Conservation (phyloP, 2,113 vertebrate species). For the Salvator merianae region DNA sequence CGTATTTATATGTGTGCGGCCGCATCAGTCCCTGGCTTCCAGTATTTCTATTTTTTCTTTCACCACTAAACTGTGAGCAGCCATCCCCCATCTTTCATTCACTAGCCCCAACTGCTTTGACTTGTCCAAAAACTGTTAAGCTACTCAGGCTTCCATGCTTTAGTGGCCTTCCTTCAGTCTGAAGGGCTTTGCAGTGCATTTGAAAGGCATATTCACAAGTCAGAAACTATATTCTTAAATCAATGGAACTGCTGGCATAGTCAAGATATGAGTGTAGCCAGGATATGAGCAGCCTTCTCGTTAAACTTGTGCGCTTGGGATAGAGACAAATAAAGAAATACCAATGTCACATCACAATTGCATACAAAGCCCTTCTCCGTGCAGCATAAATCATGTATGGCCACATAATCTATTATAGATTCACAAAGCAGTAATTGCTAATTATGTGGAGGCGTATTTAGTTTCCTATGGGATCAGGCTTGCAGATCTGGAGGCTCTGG, state of each 20-base stretch:
- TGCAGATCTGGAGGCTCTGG: conserved; percentile 21
- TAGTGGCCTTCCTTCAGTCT: background rate
- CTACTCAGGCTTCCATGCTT: background rate
- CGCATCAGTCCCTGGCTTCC: background rate
- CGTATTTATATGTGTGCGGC: background rate
- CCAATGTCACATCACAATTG: conserved; percentile 21
- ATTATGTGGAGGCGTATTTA: conserved; percentile 35
- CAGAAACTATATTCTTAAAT: conserved; percentile 24
- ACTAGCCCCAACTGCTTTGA: background rate
- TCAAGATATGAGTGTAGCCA: conserved; percentile 38
- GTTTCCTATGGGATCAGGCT: conserved; percentile 43
- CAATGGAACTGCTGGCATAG: background rate
- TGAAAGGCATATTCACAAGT: conserved; percentile 7
- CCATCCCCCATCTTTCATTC: background rate
- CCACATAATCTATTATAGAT: conserved; percentile 50
- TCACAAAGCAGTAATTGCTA: conserved; percentile 46
- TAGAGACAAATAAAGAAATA: conserved; percentile 44
- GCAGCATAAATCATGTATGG: conserved; percentile 65
- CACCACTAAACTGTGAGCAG: background rate
- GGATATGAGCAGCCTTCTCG: conserved; percentile 47
- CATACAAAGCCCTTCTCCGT: conserved; percentile 37
- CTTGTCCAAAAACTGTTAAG: background rate
- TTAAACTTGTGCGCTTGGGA: conserved; percentile 44
- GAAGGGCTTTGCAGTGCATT: conserved; percentile 14
- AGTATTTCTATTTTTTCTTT: background rate